Evolutionary conservation across 2,888 invertebrate genomes (phyloP), one percentile per base, ranked within the genome.

Genomic region (Thecophora atra): DNA sequence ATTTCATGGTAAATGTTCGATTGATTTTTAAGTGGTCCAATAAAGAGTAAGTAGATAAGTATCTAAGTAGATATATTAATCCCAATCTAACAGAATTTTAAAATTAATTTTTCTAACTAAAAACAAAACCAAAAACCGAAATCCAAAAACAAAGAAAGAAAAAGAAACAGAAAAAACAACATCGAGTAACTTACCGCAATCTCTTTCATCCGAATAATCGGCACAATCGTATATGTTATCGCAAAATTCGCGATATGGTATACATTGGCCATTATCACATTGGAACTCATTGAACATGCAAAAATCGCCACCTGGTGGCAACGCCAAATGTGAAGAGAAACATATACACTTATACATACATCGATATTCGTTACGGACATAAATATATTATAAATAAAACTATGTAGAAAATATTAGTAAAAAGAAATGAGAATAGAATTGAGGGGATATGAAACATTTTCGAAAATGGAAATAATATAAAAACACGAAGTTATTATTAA

Each of bases 181-280:
- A 44, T 51, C 72, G 37, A 37, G 21, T 21, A 85, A 91, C 92
- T 92, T 92, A 92, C 92, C 90, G 89, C 94, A 94, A 83, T 90
- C 89, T 79, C 89, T 89, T 87, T 94, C 94, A 84, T 94, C 94
- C 52, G 92, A 91, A 83, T 90, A 88, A 88, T 94, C 94, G 78
- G 87, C 86, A 84, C 93, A 94, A 88, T 94, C 92, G 79, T 89
- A 88, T 72, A 86, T 87, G 67, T 89, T 89, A 87, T 93, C 90
- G 86, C 93, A 93, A 82, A 88, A 87, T 83, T 87, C 87, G 78
- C 84, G 83, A 77, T 87, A 84, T 47, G 88, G 86, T 81, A 92
- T 89, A 81, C 90, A 89, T 82, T 88, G 88, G 79, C 91, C 91
- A 81, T 87, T 88, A 79, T 89, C 89, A 88, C 95, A 96, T 84